phyloP scores from a whole-genome alignment of 2,113 vertebrate genomes.

The Zootoca vivipara region DNA sequence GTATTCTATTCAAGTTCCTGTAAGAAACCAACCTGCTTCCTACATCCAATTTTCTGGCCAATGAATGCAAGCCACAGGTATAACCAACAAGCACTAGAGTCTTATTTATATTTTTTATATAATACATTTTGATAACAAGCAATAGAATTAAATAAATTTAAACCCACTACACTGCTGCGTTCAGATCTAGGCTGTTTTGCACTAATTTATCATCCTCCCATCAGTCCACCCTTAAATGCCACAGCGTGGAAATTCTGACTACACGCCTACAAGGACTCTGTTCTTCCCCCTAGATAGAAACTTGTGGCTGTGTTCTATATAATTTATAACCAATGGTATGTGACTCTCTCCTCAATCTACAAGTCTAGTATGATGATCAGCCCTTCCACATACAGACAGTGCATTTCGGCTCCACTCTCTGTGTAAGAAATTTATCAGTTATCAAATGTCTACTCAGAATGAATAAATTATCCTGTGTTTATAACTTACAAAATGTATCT shows the following conservation, averaged over 20 bases:
- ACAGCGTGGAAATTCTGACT: neutral
- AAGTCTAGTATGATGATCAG: neutral
- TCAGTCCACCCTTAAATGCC: neutral
- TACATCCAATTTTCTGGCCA: neutral
- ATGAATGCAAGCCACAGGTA: neutral
- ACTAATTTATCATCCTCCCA: neutral
- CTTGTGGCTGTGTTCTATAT: no score
- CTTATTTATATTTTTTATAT: neutral
- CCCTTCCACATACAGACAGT: neutral
- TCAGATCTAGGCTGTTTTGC: neutral
- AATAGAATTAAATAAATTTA: neutral
- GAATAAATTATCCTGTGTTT: conserved; percentile 70
- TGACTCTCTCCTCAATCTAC: neutral
- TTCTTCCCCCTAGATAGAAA: neutral
- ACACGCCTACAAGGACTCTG: neutral
- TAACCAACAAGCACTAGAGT: neutral
- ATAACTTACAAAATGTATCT: conserved; percentile 70
- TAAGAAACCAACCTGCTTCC: neutral
- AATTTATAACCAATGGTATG: neutral
- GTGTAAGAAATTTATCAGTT: conserved; percentile 61
- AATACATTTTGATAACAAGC: neutral
- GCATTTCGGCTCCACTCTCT: neutral
- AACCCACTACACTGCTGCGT: neutral
- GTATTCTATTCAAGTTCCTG: neutral
- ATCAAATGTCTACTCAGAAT: conserved; percentile 62